These are phyloP conservation scores for Thamnophis sirtalis DNA, from an alignment of 2,113 vertebrate genomes.

Conservation along the genomic window DNA sequence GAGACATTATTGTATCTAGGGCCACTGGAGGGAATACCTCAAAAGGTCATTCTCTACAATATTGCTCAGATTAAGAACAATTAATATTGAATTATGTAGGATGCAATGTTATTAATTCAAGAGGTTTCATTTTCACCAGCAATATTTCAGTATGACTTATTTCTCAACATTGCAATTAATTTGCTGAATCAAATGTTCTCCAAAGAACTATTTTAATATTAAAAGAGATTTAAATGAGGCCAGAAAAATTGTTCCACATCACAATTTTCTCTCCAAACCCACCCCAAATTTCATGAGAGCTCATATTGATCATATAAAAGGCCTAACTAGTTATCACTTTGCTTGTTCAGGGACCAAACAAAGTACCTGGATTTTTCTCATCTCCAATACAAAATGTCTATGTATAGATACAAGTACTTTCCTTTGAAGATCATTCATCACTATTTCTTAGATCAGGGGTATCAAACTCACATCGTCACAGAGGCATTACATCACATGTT, in stretches of 20 bases:
- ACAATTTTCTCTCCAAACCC: not conserved
- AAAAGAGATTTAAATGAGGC: not conserved
- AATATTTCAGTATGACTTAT: not conserved
- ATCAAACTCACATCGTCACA: no score
- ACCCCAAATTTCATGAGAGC: not conserved
- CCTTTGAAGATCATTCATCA: not conserved
- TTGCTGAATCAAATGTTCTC: not conserved
- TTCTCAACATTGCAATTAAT: not conserved
- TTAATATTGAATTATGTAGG: slow-evolving; percentile 8
- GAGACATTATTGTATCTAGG: not conserved
- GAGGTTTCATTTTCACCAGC: not conserved
- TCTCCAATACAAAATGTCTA: not conserved
- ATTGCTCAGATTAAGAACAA: not conserved
- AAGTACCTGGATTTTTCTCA: not conserved
- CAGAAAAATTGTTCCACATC: not conserved
- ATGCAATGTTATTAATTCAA: not conserved
- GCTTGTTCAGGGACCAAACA: not conserved
- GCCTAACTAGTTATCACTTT: not conserved
- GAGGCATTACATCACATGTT: no score
- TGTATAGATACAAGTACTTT: not conserved
- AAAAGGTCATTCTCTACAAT: not conserved
- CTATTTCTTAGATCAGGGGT: not conserved
- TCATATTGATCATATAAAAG: not conserved
- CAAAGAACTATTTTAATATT: not conserved
- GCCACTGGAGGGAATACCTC: not conserved